Evolutionary conservation across 1,140 invertebrate species (phyloP).

Genomic region (Drosophila parvula): DNA sequence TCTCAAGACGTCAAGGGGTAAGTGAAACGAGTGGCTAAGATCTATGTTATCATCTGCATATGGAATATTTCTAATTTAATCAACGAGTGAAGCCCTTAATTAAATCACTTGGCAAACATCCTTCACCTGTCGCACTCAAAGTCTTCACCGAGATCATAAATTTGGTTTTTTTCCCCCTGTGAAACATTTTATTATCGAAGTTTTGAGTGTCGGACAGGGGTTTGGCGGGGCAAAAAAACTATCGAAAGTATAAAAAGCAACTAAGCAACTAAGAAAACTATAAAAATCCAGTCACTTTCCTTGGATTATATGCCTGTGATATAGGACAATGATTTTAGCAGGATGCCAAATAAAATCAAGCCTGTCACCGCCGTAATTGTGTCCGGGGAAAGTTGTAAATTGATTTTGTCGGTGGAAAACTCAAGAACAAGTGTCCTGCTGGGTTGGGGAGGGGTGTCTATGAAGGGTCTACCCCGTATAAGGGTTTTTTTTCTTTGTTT

Average conservation of each 20-base stretch:
- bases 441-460: not conserved
- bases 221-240: too few species aligned
- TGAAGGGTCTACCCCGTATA: not conserved
- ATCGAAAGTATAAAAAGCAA: too few species aligned
- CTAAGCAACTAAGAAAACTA: not conserved
- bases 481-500: not conserved
- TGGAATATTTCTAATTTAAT: not conserved
- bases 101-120: not conserved
- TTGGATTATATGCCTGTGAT: too few species aligned
- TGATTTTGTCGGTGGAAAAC: constrained; percentile 9
- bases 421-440: not conserved
- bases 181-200: not conserved
- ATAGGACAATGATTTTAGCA: not conserved
- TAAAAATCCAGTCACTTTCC: not conserved
- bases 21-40: not conserved
- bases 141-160: not conserved
- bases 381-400: constrained; percentile 16
- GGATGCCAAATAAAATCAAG: constrained; percentile 16
- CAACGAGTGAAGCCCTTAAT: not conserved
- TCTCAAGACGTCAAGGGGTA: not conserved
- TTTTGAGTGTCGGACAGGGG: not conserved
- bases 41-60: not conserved
- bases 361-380: constrained; percentile 17
- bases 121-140: constrained; percentile 3
- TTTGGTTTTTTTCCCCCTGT: too few species aligned